These are phyloP conservation scores for Acronicta psi DNA, from an alignment of 2,888 invertebrate species.

Conservation along the genomic window DNA sequence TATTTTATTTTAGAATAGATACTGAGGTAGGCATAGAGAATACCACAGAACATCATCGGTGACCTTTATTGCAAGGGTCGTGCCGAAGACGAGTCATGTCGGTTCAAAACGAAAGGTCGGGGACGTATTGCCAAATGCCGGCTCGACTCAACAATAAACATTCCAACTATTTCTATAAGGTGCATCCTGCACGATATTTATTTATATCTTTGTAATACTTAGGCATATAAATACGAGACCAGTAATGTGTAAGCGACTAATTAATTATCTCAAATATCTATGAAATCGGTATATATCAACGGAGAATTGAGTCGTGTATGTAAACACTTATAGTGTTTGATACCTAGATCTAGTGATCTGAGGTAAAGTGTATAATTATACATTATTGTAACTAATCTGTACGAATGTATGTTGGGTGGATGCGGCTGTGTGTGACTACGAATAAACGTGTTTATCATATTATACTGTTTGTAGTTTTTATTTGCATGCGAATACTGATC, in stretches of 20 bases:
- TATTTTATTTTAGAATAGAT: slow-evolving; percentile 55
- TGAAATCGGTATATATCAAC: slow-evolving; percentile 24
- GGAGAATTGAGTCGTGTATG: slow-evolving; percentile 27
- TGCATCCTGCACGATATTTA: slow-evolving; percentile 73
- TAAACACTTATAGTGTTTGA: slow-evolving; percentile 38
- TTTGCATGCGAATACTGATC: slow-evolving; percentile 62
- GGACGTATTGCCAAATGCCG: slow-evolving; percentile 80
- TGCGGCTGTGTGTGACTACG: slow-evolving; percentile 73
- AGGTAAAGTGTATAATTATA: slow-evolving; percentile 59
- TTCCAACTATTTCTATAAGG: slow-evolving; percentile 75
- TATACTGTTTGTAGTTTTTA: slow-evolving; percentile 76
- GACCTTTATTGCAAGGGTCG: slow-evolving; percentile 70
- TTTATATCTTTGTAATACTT: slow-evolving; percentile 59
- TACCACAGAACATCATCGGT: slow-evolving; percentile 52
- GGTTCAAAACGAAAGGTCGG: slow-evolving; percentile 78
- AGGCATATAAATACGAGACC: slow-evolving; percentile 31
- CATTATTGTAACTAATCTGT: slow-evolving; percentile 71
- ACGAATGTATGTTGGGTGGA: slow-evolving; percentile 73
- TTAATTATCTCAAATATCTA: slow-evolving; percentile 38
- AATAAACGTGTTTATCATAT: slow-evolving; percentile 86
- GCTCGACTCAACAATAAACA: slow-evolving; percentile 77
- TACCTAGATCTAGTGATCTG: slow-evolving; percentile 45
- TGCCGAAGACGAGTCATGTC: slow-evolving; percentile 76
- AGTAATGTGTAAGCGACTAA: slow-evolving; percentile 41
- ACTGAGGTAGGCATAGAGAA: slow-evolving; percentile 47